Conservation (phyloP, 2,113 vertebrate species). For the Nematolebias whitei region DNA sequence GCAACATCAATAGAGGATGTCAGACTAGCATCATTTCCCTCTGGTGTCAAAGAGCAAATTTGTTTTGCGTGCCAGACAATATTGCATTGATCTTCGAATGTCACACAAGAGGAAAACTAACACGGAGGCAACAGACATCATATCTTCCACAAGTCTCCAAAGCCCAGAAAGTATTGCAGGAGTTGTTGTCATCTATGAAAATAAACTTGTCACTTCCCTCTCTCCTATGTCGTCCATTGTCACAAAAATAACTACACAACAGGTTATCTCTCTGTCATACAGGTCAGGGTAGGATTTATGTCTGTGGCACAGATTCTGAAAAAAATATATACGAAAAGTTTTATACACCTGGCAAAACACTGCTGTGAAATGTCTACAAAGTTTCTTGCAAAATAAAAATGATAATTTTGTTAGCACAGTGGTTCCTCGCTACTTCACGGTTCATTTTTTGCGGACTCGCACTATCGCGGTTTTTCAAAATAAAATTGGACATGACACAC, state of each 20-base stretch:
- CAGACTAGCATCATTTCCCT: slow-evolving; percentile 25
- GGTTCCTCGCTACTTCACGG: too few species aligned
- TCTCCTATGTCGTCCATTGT: neutral
- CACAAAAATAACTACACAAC: neutral
- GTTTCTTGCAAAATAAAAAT: too few species aligned
- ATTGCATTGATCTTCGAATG: slow-evolving; percentile 19
- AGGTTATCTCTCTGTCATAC: too few species aligned
- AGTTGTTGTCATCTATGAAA: neutral
- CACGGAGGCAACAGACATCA: neutral
- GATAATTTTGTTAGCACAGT: too few species aligned
- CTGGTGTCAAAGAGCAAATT: slow-evolving; percentile 32
- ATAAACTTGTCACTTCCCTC: neutral
- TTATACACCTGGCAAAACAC: too few species aligned
- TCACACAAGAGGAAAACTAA: neutral
- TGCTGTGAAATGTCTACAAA: too few species aligned
- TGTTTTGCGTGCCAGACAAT: slow-evolving; percentile 22
- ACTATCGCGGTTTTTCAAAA: too few species aligned
- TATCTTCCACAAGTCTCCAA: slow-evolving; percentile 7
- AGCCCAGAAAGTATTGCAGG: slow-evolving; percentile 4
- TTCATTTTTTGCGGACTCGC: too few species aligned
- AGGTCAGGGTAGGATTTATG: too few species aligned
- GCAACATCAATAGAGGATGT: slow-evolving; percentile 22
- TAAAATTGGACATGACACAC: too few species aligned
- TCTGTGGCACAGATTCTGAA: too few species aligned
- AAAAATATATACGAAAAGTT: too few species aligned